Evolutionary conservation across 2,113 vertebrate species (phyloP).

Genomic region (Brachirus orientalis): DNA sequence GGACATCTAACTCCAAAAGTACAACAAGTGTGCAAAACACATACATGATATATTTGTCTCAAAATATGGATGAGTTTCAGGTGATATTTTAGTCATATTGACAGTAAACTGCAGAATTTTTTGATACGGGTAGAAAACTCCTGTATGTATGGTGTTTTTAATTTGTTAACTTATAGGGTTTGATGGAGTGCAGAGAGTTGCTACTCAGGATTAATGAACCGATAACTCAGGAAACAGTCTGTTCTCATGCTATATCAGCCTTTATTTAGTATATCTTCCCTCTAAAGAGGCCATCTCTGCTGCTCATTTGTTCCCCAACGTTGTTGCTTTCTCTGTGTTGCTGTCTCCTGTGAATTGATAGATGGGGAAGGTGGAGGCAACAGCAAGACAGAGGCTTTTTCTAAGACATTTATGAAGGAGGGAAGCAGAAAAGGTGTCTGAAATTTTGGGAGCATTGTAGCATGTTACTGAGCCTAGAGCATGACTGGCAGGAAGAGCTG

Average conservation of each 20-base stretch:
- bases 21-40: constrained; percentile 11
- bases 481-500: constrained; percentile 63
- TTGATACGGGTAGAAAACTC: too few species aligned
- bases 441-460: constrained; percentile 69
- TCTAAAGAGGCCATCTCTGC: constrained; percentile 18
- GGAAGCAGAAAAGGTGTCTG: constrained; percentile 5
- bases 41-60: not conserved
- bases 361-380: constrained; percentile 20
- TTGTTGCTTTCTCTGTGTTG: not conserved
- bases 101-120: too few species aligned
- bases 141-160: too few species aligned
- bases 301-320: not conserved
- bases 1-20: constrained; percentile 13
- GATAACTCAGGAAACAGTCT: constrained; percentile 40
- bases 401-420: constrained; percentile 9
- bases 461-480: constrained; percentile 60
- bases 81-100: not conserved
- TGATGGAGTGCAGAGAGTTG: constrained; percentile 11
- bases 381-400: constrained; percentile 1
- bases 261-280: constrained; percentile 27
- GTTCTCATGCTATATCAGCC: not conserved
- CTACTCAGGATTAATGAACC: constrained; percentile 8
- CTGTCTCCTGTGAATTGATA: constrained; percentile 15
- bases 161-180: not conserved
- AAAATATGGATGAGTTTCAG: constrained; percentile 10